A percentile compares a stretch with the other conserved stretches of the same genome.
Evolutionary conservation across 1,140 invertebrate species (phyloP).

Genomic region (Sminthurinus signatus): DNA sequence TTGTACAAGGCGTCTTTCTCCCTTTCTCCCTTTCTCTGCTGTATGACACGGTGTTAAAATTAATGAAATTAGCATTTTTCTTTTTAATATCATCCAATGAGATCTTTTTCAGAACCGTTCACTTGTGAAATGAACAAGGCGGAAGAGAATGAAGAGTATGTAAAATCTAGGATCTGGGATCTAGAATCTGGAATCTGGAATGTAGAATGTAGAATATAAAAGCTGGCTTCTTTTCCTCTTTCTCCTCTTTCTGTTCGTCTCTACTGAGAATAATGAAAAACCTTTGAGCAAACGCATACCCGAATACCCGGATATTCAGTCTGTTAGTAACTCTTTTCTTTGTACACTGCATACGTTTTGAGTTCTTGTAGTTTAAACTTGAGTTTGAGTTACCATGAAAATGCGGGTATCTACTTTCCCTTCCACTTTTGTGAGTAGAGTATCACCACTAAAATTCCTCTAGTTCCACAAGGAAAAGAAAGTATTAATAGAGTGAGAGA

Average conservation of each 20-base stretch:
- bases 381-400: no score
- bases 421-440: neutral
- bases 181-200: no score
- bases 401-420: neutral
- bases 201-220: no score
- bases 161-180: no score
- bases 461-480: no score
- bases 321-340: neutral
- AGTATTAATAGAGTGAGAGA: no score
- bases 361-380: no score
- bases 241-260: neutral
- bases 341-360: neutral
- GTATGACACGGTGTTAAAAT: conserved; percentile 28
- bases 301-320: neutral
- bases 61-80: conserved; percentile 38
- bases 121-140: conserved; percentile 19
- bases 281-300: neutral
- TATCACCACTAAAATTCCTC: neutral
- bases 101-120: conserved; percentile 2
- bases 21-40: no score
- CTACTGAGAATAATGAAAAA: conserved; percentile 9
- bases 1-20: conserved; percentile 7
- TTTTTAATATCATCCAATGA: conserved; percentile 24
- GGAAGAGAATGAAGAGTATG: conserved; percentile 5
- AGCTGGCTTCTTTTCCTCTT: no score